phyloP scores from a whole-genome alignment of 35 echinoderm and acorn worm genomes.

The Lytechinus variegatus region DNA sequence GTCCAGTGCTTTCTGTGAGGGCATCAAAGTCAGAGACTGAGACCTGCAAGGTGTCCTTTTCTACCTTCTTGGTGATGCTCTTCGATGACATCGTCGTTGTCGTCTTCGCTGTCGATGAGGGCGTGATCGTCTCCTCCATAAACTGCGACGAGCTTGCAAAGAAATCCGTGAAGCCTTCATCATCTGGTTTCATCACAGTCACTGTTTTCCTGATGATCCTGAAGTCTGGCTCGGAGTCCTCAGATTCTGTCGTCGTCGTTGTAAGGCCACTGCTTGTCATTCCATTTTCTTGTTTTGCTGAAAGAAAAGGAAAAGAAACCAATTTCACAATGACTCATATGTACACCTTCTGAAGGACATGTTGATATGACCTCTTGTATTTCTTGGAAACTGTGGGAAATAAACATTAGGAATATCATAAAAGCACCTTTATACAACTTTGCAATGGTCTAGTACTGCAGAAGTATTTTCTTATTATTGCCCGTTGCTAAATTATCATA shows the following conservation, averaged over 20 bases:
- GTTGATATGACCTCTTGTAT: neutral
- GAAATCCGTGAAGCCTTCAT: slow-evolving; percentile 90
- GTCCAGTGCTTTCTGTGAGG: slow-evolving; percentile 64
- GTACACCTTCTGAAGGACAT: neutral
- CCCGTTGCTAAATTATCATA: too few species aligned
- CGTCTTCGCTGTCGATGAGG: neutral
- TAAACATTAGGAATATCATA: neutral
- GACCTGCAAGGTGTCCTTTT: slow-evolving; percentile 70
- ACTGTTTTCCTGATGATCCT: slow-evolving; percentile 71
- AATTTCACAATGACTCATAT: neutral
- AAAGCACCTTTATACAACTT: neutral
- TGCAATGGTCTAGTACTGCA: neutral
- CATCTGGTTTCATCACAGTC: slow-evolving; percentile 79
- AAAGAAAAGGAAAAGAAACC: neutral
- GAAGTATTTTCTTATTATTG: neutral
- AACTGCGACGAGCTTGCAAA: slow-evolving; percentile 58
- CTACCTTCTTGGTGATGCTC: slow-evolving; percentile 38
- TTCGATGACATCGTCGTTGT: neutral
- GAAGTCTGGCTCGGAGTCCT: slow-evolving; percentile 87
- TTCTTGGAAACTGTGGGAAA: neutral
- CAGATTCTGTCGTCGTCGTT: slow-evolving; percentile 67
- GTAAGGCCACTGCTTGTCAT: slow-evolving; percentile 59
- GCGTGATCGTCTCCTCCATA: slow-evolving; percentile 45
- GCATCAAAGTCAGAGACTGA: slow-evolving; percentile 94
- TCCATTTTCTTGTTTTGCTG: slow-evolving; percentile 45